A percentile compares a stretch with the other conserved stretches of the same genome.
Conservation (phyloP, 1,140 invertebrate genomes). For the Brachionus rubens region DNA sequence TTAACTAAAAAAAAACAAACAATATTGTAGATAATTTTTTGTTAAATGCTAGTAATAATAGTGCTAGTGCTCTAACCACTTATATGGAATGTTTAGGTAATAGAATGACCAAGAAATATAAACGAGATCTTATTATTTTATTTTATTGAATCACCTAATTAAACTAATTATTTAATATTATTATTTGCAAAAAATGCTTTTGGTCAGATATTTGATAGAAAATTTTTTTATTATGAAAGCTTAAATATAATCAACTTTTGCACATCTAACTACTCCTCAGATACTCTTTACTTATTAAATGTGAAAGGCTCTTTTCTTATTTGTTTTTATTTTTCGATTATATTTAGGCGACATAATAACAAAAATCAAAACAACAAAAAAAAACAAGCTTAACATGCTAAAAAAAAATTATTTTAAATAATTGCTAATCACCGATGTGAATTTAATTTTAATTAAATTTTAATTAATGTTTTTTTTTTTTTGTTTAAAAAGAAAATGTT, state of each 20-base stretch:
- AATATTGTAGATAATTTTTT: constrained; percentile 40
- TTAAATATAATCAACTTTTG: constrained; percentile 43
- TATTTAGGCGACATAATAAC: no score
- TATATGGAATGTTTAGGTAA: constrained; percentile 45
- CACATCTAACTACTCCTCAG: no score
- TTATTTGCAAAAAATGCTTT: no score
- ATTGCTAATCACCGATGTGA: no score
- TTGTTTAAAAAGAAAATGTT: constrained; percentile 28
- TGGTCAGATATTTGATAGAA: neutral
- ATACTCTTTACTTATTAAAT: no score
- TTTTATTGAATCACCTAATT: no score
- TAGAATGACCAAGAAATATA: neutral
- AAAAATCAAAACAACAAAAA: no score
- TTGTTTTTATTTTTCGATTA: constrained; percentile 34
- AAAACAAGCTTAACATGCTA: no score
- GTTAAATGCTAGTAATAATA: constrained; percentile 43
- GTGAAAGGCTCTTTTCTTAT: constrained; percentile 41
- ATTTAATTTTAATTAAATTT: no score
- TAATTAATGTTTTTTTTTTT: neutral
- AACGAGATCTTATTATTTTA: no score
- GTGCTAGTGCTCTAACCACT: constrained; percentile 44
- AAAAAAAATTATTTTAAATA: no score
- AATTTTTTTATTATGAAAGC: constrained; percentile 10
- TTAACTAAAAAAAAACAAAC: constrained; percentile 46
- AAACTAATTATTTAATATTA: no score